These are phyloP conservation scores for Anarrhichthys ocellatus DNA, from an alignment of 2,113 vertebrate species.

Conservation along the genomic window DNA sequence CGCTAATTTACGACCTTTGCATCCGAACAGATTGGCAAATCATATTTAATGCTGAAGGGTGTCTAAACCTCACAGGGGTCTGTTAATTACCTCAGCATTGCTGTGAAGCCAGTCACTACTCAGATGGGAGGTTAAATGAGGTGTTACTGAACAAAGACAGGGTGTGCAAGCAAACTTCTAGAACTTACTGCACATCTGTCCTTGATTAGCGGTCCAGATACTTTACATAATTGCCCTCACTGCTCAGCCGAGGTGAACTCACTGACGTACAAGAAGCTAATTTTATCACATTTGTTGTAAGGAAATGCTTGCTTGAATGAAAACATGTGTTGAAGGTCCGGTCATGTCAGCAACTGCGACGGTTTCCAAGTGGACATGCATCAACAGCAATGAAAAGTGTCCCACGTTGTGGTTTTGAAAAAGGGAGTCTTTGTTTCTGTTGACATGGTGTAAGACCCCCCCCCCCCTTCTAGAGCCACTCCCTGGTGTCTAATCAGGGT, in stretches of 20 bases:
- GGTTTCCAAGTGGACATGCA: conserved; percentile 22
- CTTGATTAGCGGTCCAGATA: conserved; percentile 63
- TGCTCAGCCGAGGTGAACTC: conserved; percentile 37
- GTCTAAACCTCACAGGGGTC: conserved; percentile 39
- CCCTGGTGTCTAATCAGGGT: conserved; percentile 48
- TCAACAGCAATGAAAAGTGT: conserved; percentile 30
- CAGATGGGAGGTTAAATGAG: conserved; percentile 56
- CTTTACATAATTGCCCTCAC: conserved; percentile 48
- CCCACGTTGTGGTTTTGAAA: conserved; percentile 33
- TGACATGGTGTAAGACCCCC: conserved; percentile 21
- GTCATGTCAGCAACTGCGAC: conserved; percentile 30
- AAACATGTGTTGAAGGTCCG: conserved; percentile 51
- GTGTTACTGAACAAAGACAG: conserved; percentile 52
- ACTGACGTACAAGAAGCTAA: conserved; percentile 56
- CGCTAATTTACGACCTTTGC: conserved; percentile 46
- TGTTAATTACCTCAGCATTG: conserved; percentile 57
- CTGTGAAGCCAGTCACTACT: conserved; percentile 47
- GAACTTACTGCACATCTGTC: conserved; percentile 68
- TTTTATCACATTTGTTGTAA: conserved; percentile 58
- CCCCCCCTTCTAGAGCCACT: conserved; percentile 20
- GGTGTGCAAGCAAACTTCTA: conserved; percentile 35
- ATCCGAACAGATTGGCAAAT: conserved; percentile 29
- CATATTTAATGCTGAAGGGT: conserved; percentile 42
- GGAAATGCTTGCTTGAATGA: conserved; percentile 48
- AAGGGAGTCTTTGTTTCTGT: conserved; percentile 57